These are phyloP conservation scores for Lycaon pictus DNA, from an alignment of 2,113 vertebrate species.

Conservation along the genomic window DNA sequence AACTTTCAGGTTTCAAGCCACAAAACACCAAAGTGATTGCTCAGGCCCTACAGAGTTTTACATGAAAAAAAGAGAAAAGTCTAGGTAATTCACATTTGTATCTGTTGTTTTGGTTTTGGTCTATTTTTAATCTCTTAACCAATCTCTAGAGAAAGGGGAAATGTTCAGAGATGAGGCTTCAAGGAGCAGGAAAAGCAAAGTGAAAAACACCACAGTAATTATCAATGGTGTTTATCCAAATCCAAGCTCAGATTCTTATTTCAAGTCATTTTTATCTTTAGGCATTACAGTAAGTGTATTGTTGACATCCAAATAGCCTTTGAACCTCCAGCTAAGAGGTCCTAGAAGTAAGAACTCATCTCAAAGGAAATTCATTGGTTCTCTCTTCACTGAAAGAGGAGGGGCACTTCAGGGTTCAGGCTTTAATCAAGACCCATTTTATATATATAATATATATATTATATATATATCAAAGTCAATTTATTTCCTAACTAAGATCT, in stretches of 20 bases:
- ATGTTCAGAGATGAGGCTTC: not conserved
- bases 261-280: not conserved
- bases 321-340: not conserved
- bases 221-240: not conserved
- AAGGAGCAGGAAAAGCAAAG: not conserved
- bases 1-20: not conserved
- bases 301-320: not conserved
- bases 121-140: slow-evolving; percentile 17
- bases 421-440: slow-evolving; percentile 21
- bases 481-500: not conserved
- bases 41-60: not conserved
- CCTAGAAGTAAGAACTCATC: not conserved
- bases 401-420: not conserved
- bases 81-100: not conserved
- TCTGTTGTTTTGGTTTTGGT: not conserved
- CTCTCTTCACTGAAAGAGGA: not conserved
- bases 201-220: not conserved
- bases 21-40: not conserved
- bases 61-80: not conserved
- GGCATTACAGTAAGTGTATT: not conserved
- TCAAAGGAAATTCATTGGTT: not conserved
- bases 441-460: not conserved
- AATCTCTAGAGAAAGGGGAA: slow-evolving; percentile 42
- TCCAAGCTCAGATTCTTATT: not conserved
- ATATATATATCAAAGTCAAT: not conserved